Evolutionary conservation across 1,140 invertebrate species (phyloP).

Genomic region (Drosophila repletoides): DNA sequence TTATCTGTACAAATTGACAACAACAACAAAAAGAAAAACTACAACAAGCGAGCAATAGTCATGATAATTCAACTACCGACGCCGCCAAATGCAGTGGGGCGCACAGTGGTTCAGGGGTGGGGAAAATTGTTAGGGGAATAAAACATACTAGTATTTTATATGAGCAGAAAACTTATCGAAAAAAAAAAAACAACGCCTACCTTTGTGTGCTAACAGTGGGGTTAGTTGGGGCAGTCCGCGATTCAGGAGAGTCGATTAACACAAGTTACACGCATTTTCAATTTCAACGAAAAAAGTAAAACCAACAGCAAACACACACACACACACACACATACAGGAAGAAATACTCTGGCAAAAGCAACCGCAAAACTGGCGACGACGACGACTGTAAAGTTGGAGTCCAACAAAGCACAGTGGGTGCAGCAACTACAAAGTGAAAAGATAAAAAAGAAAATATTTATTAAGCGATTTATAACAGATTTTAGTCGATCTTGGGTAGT

Average conservation of each 20-base stretch:
- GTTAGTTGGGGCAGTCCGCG: slow-evolving; percentile 26
- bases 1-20: slow-evolving; percentile 56
- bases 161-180: slow-evolving; percentile 34
- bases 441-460: background rate
- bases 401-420: slow-evolving; percentile 32
- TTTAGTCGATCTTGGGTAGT: background rate
- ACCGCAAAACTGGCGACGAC: slow-evolving; percentile 37
- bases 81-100: slow-evolving; percentile 9
- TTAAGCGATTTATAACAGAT: background rate
- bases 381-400: slow-evolving; percentile 30
- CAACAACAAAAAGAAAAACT: slow-evolving; percentile 28
- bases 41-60: slow-evolving; percentile 18
- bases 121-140: too few relatives aligned
- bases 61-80: slow-evolving; percentile 29
- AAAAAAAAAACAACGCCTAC: slow-evolving; percentile 10
- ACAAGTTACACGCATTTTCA: slow-evolving; percentile 43
- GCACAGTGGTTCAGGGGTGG: background rate
- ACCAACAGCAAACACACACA: slow-evolving; percentile 22
- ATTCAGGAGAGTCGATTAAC: slow-evolving; percentile 29
- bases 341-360: slow-evolving; percentile 45
- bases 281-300: slow-evolving; percentile 43
- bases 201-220: slow-evolving; percentile 1
- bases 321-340: slow-evolving; percentile 6
- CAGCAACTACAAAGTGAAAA: background rate
- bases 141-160: too few relatives aligned